Base-by-base conservation (phyloP, 1,140 invertebrate species). In the Neodiprion virginianus region DNA sequence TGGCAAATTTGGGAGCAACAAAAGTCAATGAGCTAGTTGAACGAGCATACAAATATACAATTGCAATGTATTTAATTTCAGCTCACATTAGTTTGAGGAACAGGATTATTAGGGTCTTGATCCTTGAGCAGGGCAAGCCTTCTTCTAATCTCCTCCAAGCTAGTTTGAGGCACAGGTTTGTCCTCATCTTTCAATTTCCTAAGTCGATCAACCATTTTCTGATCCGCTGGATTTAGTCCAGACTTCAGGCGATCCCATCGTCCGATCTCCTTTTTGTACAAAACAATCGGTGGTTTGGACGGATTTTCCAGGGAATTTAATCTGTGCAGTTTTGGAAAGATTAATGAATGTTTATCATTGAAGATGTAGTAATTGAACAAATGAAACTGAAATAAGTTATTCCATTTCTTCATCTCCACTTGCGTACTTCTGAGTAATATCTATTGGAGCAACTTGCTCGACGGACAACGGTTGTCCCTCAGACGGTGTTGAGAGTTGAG, bases 231-330 rank as follows among this genome's bases (percentile, higher is more conserved):
- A 9, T 88, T 86, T 72, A 88, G 76, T 7, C 84, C 86, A 40
- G 40, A 77, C 76, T 84, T 86, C 12, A 88, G 80, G 70, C 81
- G 82, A 21, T 88, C 86, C 83, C 83, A 87, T 17, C 78, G 82
- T 72, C 72, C 81, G 14, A 71, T 68, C 69, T 77, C 69, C 14
- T 80, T 82, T 67, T 83, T 85, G 17, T 88, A 88, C 74, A 87
- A 85, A 7, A 85, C 81, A 71, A 88, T 88, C 48, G 87, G 87
- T 68, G 86, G 85, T 74, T 84, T 88, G 12, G 79, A 76, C 49
- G 85, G 86, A 81, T 87, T 88, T 75, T 87, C 86, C 50, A 88
- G 77, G 1, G 78, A 83, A 40, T 88, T 83, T 50, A 88, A 67
- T 70, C 87, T 88, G 5, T 65, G 47, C 28, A 77, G 78, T 14